phyloP scores from a whole-genome alignment of 2,113 vertebrate species.

The Calypte anna region DNA sequence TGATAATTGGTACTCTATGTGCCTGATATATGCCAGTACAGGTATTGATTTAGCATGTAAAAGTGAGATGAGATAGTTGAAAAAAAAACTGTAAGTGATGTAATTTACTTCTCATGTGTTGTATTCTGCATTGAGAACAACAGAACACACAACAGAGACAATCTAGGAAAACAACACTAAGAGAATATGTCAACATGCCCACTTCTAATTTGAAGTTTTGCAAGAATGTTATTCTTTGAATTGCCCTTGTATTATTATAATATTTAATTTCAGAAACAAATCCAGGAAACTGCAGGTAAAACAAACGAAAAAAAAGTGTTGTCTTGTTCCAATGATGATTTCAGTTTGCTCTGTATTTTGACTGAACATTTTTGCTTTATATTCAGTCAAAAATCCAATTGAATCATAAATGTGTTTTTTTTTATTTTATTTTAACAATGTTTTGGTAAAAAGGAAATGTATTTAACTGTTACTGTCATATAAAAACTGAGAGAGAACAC shows the following conservation, averaged over 20 bases:
- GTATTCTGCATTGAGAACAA: background rate
- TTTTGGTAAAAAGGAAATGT: background rate
- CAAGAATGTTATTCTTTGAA: background rate
- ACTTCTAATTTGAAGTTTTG: background rate
- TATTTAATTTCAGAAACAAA: background rate
- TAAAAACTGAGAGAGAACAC: background rate
- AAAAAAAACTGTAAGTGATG: background rate
- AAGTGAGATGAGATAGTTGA: background rate
- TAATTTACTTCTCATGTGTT: background rate
- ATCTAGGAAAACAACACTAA: background rate
- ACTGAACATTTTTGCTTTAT: background rate
- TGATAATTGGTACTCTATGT: background rate
- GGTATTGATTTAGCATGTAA: background rate
- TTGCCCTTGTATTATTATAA: background rate
- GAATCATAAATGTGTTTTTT: background rate
- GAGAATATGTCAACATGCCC: background rate
- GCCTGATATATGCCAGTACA: background rate
- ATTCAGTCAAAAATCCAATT: background rate
- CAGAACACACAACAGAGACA: background rate
- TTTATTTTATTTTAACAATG: background rate
- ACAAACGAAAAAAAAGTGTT: background rate
- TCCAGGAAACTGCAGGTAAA: background rate
- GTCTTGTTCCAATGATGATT: background rate
- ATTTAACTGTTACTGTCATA: background rate
- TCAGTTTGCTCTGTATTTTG: background rate